Evolutionary conservation across 2,797 vertebrate species (phyloP).

Genomic region (Mormyrus hasselquistii): DNA sequence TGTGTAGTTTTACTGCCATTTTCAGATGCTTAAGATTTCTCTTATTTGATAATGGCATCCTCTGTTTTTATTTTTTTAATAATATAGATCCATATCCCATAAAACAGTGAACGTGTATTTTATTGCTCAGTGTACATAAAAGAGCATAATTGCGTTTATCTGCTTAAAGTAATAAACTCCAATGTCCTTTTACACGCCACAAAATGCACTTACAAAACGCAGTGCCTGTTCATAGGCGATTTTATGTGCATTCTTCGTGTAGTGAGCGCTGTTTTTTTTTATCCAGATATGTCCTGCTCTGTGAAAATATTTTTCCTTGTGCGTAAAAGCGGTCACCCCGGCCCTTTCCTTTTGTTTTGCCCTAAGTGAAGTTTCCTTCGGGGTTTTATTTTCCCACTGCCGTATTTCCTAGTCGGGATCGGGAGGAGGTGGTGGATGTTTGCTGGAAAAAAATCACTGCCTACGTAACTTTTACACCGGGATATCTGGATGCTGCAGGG

Average conservation of each 20-base stretch:
- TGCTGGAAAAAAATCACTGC: slow-evolving; percentile 14
- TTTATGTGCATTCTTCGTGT: background rate
- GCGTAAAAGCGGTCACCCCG: background rate
- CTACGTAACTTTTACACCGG: slow-evolving; percentile 16
- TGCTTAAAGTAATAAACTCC: background rate
- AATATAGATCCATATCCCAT: background rate
- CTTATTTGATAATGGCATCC: background rate
- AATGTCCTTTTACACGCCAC: background rate
- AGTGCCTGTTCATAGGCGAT: background rate
- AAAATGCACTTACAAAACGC: background rate
- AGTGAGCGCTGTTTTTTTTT: background rate
- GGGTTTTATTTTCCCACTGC: slow-evolving; percentile 18
- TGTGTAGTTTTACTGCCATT: background rate
- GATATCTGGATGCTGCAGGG: slow-evolving; percentile 16
- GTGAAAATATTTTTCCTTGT: slow-evolving; percentile 18
- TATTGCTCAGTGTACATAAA: background rate
- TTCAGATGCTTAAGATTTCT: background rate
- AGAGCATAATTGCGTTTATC: background rate
- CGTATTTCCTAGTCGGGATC: slow-evolving; percentile 25
- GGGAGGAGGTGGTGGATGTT: slow-evolving; percentile 11
- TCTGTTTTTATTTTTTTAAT: background rate
- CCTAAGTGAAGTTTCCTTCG: slow-evolving; percentile 21
- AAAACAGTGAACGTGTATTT: background rate
- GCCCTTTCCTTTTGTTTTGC: slow-evolving; percentile 15
- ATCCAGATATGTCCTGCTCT: background rate